Base-by-base conservation (phyloP, 2,797 vertebrate species). In the Sorex maritimensis region DNA sequence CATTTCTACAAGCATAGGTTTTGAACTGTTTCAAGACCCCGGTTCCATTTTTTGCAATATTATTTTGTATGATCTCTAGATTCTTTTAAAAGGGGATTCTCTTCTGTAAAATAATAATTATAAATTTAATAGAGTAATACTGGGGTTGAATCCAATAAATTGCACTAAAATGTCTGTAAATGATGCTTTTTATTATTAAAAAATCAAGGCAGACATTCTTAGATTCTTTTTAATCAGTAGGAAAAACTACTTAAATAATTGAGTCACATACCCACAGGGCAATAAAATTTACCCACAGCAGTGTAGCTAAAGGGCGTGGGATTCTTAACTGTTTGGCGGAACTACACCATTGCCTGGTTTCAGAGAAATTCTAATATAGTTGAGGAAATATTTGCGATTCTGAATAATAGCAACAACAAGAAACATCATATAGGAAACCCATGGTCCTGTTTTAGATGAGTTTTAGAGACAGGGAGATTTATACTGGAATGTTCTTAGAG, bases 61-160 rank as follows among this genome's bases (percentile, higher is more conserved):
- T 46, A 91, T 55, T 38, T 90, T 75, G 58, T 17, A 38, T 6
- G 73, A 92, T 5, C 6, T 90, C 67, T 80, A 83, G 19, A 3
- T 26, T 88, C 81, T 44, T 88, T 68, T 38, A 81, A 6, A 19
- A 79, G 61, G 77, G 85, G 13, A 63, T 89, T 67, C 78, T 58
- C 10, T 83, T 73, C 23, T 84, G 89, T 38, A 65, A 86, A 91
- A 15, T 85, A 10, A 30, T 44, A 14, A 68, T 88, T 30, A 69
- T 26, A 38, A 44, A 71, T 71, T 87, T 69, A 79, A 67, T 38
- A 91, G 26, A 84, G 65, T 79, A 80, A 65, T 75, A 55, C 65
- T n/a, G 71, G 44, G 21, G 77, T 55, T 92, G 92, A 93, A 91
- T 67, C 14, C 5, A 92, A 38, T 74, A 83, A 74, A 79, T 28